phyloP scores from a whole-genome alignment of 2,888 invertebrate genomes.

The Conomelus anceps region DNA sequence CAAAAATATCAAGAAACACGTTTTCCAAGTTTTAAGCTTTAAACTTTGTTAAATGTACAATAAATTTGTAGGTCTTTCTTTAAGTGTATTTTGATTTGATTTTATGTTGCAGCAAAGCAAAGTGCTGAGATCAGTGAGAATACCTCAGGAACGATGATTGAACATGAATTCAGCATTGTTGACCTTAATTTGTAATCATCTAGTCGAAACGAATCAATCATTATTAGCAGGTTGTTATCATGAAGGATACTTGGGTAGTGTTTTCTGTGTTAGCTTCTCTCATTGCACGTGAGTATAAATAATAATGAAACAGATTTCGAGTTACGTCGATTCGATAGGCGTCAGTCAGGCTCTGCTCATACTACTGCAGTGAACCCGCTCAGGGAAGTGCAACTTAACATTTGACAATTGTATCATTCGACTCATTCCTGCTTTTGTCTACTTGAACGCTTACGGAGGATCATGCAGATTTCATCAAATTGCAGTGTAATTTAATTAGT shows the following conservation, averaged over 20 bases:
- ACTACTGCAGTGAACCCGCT: too few species aligned
- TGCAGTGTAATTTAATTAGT: neutral
- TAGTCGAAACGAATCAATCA: neutral
- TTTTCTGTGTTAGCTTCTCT: neutral
- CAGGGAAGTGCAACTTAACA: neutral
- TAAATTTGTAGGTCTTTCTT: too few species aligned
- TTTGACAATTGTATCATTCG: neutral
- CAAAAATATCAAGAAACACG: too few species aligned
- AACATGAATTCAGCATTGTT: neutral
- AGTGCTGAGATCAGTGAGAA: slow-evolving; percentile 63
- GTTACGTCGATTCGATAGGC: too few species aligned
- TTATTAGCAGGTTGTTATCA: neutral
- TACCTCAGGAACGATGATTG: slow-evolving; percentile 64
- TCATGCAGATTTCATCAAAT: neutral
- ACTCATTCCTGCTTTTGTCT: neutral
- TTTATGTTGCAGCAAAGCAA: slow-evolving; percentile 63
- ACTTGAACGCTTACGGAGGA: neutral
- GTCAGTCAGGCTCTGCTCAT: neutral
- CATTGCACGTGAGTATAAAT: neutral
- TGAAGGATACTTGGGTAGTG: neutral
- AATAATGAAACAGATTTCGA: neutral
- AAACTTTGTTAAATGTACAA: neutral
- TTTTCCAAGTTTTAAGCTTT: too few species aligned
- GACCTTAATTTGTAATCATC: neutral
- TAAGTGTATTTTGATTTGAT: slow-evolving; percentile 24